Evolutionary conservation across 2,113 vertebrate genomes (phyloP).

Genomic region (Rissa tridactyla): DNA sequence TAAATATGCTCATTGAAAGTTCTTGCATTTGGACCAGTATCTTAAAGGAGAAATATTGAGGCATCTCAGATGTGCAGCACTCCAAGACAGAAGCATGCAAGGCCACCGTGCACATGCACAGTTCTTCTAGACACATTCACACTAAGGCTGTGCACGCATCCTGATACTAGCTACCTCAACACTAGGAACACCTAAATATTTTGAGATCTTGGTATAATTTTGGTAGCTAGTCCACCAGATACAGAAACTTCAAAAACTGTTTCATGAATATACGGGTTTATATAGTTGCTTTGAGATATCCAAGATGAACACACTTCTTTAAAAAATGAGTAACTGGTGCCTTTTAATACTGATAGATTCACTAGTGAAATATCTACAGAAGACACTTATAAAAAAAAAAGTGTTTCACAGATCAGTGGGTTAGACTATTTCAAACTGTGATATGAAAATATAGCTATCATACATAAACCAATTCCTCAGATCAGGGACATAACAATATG

Average conservation of each 20-base stretch:
- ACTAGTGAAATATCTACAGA: background rate
- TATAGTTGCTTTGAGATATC: background rate
- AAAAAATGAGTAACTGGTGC: background rate
- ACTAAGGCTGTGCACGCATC: background rate
- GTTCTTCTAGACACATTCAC: background rate
- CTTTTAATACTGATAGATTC: background rate
- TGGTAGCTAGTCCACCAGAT: background rate
- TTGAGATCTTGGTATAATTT: background rate
- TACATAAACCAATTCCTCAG: background rate
- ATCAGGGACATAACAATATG: background rate
- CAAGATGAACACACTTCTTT: background rate
- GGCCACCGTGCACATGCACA: background rate
- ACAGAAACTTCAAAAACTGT: background rate
- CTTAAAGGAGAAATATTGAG: background rate
- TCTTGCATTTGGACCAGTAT: background rate
- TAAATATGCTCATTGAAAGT: background rate
- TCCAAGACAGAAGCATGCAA: background rate
- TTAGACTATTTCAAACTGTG: background rate
- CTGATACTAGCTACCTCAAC: background rate
- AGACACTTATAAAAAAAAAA: background rate
- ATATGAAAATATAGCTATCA: background rate
- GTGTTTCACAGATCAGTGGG: background rate
- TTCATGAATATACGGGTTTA: background rate
- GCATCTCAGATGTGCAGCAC: background rate
- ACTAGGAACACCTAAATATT: background rate